phyloP scores from a whole-genome alignment of 2,797 vertebrate genomes.

The Nasua narica region DNA sequence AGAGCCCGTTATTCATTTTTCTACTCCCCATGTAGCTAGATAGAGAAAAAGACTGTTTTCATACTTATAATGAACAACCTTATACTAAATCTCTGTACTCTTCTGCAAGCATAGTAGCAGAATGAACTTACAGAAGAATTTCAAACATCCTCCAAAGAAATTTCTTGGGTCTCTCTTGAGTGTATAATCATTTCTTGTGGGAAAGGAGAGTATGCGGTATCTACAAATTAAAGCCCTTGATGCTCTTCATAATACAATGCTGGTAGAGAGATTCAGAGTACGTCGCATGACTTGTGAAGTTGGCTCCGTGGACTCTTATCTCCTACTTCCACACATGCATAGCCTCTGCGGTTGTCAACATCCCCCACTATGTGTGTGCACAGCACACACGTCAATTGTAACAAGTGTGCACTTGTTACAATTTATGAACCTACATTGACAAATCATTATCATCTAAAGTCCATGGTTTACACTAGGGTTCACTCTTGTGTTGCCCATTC shows the following conservation, averaged over 20 bases:
- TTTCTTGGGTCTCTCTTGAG: neutral
- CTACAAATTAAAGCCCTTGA: neutral
- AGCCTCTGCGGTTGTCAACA: neutral
- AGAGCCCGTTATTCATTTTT: neutral
- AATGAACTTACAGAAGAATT: neutral
- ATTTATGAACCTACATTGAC: rapidly evolving
- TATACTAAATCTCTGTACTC: neutral
- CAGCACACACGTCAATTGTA: too few species aligned
- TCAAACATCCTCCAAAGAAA: neutral
- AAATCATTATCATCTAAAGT: neutral
- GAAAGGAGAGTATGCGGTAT: neutral
- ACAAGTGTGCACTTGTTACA: neutral
- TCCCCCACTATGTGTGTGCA: too few species aligned
- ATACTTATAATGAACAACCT: neutral
- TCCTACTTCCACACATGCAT: neutral
- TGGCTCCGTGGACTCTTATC: neutral
- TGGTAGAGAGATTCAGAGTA: neutral
- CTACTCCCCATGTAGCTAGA: neutral
- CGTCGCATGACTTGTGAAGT: neutral
- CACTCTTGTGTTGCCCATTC: neutral
- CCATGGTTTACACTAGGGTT: neutral
- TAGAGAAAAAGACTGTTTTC: neutral
- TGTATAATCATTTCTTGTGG: neutral
- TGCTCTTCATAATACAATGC: neutral
- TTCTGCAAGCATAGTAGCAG: neutral